These are phyloP conservation scores for Tragelaphus imberbis DNA, from an alignment of 2,113 vertebrate species.

Conservation along the genomic window DNA sequence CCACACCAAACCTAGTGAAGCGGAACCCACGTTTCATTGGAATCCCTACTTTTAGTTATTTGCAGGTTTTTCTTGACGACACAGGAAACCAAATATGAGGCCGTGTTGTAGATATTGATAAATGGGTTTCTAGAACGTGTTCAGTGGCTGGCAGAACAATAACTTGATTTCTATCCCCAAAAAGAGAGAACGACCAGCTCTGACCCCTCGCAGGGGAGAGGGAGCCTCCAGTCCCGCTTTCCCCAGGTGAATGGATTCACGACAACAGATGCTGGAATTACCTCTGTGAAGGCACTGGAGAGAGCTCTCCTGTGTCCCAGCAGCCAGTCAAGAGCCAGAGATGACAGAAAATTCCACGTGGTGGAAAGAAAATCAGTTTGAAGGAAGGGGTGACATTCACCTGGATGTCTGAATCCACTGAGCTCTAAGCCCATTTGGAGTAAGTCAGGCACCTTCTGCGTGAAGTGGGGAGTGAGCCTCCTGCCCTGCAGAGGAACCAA, in stretches of 20 bases:
- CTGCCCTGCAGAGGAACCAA: too few species aligned
- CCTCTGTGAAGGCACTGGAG: not conserved
- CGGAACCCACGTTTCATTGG: conserved; percentile 70
- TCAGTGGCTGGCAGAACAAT: not conserved
- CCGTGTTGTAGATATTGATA: not conserved
- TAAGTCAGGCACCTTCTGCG: accelerated
- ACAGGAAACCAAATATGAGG: conserved; percentile 76
- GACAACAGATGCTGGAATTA: not conserved
- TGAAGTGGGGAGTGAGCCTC: not conserved
- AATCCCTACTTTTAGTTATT: conserved; percentile 74
- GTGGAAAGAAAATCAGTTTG: not conserved
- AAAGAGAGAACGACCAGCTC: not conserved
- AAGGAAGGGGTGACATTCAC: not conserved
- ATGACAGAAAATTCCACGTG: not conserved
- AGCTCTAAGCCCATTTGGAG: not conserved
- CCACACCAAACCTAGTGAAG: conserved; percentile 49
- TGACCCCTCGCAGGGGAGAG: not conserved
- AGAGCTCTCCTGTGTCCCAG: not conserved
- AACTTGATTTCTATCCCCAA: not conserved
- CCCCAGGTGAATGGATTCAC: not conserved
- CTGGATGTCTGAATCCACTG: too few species aligned
- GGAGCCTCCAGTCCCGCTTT: not conserved
- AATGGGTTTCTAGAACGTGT: not conserved
- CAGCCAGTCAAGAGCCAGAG: not conserved
- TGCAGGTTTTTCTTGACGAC: conserved; percentile 77